A percentile compares a stretch with the other conserved stretches of the same genome.
These are phyloP conservation scores for Muricea muricata DNA, from an alignment of 92 coral and sea anemone genomes.

Conservation along the genomic window DNA sequence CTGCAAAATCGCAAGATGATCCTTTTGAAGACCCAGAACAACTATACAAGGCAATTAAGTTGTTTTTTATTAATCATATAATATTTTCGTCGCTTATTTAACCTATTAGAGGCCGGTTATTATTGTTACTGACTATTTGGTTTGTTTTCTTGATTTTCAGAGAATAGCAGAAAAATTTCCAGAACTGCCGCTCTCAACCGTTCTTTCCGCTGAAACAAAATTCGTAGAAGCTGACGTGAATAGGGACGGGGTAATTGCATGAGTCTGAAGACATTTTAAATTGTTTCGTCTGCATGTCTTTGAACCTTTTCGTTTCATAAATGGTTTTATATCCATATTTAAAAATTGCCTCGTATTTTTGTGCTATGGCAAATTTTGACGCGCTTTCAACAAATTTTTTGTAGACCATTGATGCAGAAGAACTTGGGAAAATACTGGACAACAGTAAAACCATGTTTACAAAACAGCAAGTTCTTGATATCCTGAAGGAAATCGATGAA, in stretches of 20 bases:
- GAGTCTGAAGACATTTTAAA: too few species aligned
- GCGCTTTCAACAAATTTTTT: too few species aligned
- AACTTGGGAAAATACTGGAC: constrained; percentile 85
- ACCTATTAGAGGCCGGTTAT: too few species aligned
- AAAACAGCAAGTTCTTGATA: constrained; percentile 78
- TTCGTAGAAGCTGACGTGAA: constrained; percentile 97
- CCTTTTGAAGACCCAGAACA: constrained; percentile 93
- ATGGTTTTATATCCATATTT: too few species aligned
- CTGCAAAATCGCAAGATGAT: constrained; percentile 58
- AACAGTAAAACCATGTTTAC: constrained; percentile 80
- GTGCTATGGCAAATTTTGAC: too few species aligned
- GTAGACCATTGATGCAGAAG: constrained; percentile 89
- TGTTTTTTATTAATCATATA: too few species aligned
- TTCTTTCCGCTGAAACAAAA: constrained; percentile 82
- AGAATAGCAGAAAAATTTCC: constrained; percentile 80
- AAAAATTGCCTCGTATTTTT: too few species aligned
- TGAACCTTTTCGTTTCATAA: too few species aligned
- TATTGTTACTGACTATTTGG: too few species aligned
- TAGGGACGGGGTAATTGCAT: constrained; percentile 89
- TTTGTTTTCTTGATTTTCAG: constrained; percentile 45
- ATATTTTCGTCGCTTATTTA: too few species aligned
- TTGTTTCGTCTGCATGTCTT: not conserved
- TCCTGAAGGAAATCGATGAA: constrained; percentile 81
- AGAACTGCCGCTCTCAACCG: constrained; percentile 86
- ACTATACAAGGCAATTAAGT: constrained; percentile 83